These are phyloP conservation scores for Hemibagrus wyckioides DNA, from an alignment of 2,113 vertebrate species.

Conservation along the genomic window DNA sequence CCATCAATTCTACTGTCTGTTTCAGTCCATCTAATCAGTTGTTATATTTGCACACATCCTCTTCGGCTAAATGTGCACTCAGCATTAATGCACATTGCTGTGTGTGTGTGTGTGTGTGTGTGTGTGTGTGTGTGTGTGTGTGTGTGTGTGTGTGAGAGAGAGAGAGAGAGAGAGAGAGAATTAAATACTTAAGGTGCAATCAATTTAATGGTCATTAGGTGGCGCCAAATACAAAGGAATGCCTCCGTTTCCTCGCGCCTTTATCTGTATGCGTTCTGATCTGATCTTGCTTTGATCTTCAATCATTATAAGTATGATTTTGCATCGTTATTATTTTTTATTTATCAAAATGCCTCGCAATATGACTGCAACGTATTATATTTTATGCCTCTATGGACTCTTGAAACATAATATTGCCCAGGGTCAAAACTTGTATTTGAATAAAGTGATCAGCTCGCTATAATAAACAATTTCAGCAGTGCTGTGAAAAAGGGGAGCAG, in stretches of 20 bases:
- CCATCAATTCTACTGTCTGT: background rate
- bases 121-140: no score
- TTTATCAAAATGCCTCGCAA: background rate
- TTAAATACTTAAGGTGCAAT: background rate
- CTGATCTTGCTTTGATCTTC: background rate
- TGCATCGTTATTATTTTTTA: background rate
- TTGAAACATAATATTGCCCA: no score
- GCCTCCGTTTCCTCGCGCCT: background rate
- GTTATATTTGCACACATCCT: background rate
- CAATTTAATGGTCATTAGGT: slow-evolving; percentile 1
- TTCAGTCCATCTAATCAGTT: background rate
- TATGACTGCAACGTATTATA: no score
- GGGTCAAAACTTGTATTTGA: background rate
- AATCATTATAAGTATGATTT: background rate
- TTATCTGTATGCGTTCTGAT: no score
- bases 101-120: no score
- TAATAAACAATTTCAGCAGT: no score
- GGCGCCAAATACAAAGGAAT: slow-evolving; percentile 29
- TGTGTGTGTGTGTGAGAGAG: no score
- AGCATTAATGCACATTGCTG: background rate
- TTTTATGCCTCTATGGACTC: no score
- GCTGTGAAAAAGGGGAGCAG: background rate
- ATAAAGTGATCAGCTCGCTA: no score
- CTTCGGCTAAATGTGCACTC: background rate
- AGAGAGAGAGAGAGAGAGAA: no score